Base-by-base conservation (phyloP, 2,888 invertebrate species). In the Deilephila porcellus region DNA sequence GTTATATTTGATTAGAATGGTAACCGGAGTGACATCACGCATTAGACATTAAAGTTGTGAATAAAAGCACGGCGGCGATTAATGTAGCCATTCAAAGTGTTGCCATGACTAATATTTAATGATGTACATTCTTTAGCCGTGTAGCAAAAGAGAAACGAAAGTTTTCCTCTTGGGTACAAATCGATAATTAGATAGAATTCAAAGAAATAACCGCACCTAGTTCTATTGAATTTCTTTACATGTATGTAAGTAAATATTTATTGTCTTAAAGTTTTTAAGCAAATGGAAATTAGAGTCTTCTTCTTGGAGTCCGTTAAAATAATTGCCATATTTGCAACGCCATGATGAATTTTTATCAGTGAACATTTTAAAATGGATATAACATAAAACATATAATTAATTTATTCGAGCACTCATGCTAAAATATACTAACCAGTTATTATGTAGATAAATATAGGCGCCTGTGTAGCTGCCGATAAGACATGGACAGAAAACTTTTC, bases 21-120 rank as follows among this genome's bases (percentile, higher is more conserved):
- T 62, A 17, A 29, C 34, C 7, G 34, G 17, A 63, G 63, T 34
- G n/a, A 17, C n/a, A 56, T 56, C n/a, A 25, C 14, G 45, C 20
- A 52, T 52, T 25, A 8, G 25, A 52, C 67, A 67, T 67, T 45
- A 67, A 67, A 45, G 45, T 6, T 52, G 14, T 56, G 56, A 52
- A 60, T 25, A 64, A 45, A n/a, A 52, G n/a, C 20, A 14, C 45
- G 45, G 17, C 20, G 20, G 5, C 45, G 11, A 20, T 14, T 25
- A 67, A 67, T 67, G 25, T 45, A 52, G 52, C 20, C 52, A n/a
- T 20, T 67, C 64, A 45, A 45, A 37, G 63, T 14, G n/a, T 67
- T 52, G 52, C 67, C 67, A 52, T 67, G 67, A 67, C 67, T 52
- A 67, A 67, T 45, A 52, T 67, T 67, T 67, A 67, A 67, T 67